These are phyloP conservation scores for Macrobrachium nipponense DNA, from an alignment of 1,140 invertebrate species.

Conservation along the genomic window DNA sequence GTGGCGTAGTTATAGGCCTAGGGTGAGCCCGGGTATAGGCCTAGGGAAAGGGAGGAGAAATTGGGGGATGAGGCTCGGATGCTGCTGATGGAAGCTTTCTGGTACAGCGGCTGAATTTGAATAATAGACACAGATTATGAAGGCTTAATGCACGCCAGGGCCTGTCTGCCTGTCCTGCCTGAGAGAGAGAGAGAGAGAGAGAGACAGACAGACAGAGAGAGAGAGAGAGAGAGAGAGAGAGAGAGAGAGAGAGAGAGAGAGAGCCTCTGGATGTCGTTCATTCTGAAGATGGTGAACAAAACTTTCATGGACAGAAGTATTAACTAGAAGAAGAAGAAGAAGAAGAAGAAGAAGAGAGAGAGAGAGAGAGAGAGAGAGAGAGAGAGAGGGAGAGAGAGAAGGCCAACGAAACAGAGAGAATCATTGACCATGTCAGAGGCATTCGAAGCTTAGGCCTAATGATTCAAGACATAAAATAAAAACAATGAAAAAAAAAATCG, in stretches of 20 bases:
- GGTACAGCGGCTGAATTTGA: too few species aligned
- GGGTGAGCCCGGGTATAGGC: slow-evolving; percentile 37
- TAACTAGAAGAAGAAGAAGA: background rate
- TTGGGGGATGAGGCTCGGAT: background rate
- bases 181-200: too few species aligned
- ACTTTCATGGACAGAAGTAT: background rate
- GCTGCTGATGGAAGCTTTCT: too few species aligned
- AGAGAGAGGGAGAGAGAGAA: slow-evolving; percentile 12
- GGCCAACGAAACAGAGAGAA: background rate
- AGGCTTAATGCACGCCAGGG: too few species aligned
- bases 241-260: background rate
- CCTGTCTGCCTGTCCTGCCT: too few species aligned
- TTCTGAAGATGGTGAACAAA: too few species aligned
- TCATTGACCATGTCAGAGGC: background rate
- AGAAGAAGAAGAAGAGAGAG: background rate
- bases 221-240: slow-evolving; percentile 10
- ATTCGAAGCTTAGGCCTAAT: background rate
- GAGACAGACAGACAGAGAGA: background rate
- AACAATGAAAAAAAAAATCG: background rate
- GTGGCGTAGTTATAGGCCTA: slow-evolving; percentile 26
- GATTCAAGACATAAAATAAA: background rate
- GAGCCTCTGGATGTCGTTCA: too few species aligned
- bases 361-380: background rate
- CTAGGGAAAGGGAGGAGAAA: background rate
- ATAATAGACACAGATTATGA: too few species aligned